Evolutionary conservation across 2,888 invertebrate species (phyloP), one percentile per base, ranked within the genome.

Genomic region (Folsomia candida): DNA sequence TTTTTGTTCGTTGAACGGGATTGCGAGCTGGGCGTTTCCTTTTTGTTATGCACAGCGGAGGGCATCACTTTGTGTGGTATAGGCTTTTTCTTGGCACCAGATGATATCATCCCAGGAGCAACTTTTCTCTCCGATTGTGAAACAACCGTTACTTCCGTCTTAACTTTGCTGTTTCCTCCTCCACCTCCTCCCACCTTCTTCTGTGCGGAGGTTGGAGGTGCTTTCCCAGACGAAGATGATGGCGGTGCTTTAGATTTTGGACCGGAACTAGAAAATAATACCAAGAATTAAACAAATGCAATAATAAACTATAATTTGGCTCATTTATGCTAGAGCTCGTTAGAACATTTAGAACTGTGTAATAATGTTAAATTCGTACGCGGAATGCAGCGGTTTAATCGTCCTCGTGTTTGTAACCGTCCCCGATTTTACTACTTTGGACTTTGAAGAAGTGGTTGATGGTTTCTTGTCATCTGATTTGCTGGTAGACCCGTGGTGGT

Each of bases 371-470:
- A 37, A 37, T 37, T 9, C 37, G 4, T 37, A 37, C 37, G 37
- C 37, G 4, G 54, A 18, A 54, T 54, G 54, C 6, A 51, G 20
- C 24, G 64, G 51, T 28, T 64, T 64, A 20, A 64, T 64, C 2
- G 64, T 64, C 2, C 26, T 2, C 24, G 51, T 65, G 27, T 65
- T 65, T 18, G 65, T 65, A 18, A 65, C 65, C 51, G 65, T 54
- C 2, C 65, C 65, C 4, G 65, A 65, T 28, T 65, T 65, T 4
- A 65, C 27, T 9, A 65, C 20, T 54, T 65, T 65, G 18, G 65
- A 65, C 27, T 65, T 65, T 22, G 62, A 57, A n/a, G 4, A 9
- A 37, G 4, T 37, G 14, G 4, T 37, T 37, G 6, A 4, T 37
- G 6, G 6, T 37, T 37, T 37, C 14, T 37, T 37, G 37, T 37